These are phyloP conservation scores for Cercopithecus diana DNA, from an alignment of 2,797 vertebrate genomes.

Conservation along the genomic window DNA sequence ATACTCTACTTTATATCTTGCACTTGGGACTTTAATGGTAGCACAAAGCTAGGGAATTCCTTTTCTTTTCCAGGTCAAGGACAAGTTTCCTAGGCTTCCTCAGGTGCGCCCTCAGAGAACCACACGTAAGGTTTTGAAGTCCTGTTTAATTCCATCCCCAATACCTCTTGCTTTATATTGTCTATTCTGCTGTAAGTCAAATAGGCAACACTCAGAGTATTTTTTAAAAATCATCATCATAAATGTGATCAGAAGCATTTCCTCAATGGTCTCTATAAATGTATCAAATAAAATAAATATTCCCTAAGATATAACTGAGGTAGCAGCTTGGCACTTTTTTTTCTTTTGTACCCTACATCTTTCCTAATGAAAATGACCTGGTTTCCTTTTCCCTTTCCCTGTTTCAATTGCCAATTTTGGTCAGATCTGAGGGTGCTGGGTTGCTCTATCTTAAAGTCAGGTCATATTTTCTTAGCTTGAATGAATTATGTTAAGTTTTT, in stretches of 20 bases:
- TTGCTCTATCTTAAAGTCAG: background rate
- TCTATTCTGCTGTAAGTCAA: constrained; percentile 10
- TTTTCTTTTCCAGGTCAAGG: background rate
- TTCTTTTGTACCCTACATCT: background rate
- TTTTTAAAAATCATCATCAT: background rate
- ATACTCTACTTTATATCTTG: background rate
- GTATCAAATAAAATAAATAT: background rate
- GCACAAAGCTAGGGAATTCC: background rate
- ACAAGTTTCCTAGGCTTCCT: background rate
- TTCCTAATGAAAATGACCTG: background rate
- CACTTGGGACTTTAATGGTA: background rate
- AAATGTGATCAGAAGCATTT: background rate
- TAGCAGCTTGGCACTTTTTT: background rate
- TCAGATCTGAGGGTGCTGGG: background rate
- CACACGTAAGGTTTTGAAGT: background rate
- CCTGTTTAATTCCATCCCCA: background rate
- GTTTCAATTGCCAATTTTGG: background rate
- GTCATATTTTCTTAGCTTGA: constrained; percentile 34
- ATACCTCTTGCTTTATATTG: background rate
- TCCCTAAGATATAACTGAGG: background rate
- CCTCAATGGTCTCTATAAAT: background rate
- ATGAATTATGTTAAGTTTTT: constrained; percentile 2
- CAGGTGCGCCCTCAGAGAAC: background rate
- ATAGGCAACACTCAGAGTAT: background rate
- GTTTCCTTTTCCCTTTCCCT: background rate